Conservation (phyloP, 2,797 vertebrate genomes). For the Crypturellus tataupa region DNA sequence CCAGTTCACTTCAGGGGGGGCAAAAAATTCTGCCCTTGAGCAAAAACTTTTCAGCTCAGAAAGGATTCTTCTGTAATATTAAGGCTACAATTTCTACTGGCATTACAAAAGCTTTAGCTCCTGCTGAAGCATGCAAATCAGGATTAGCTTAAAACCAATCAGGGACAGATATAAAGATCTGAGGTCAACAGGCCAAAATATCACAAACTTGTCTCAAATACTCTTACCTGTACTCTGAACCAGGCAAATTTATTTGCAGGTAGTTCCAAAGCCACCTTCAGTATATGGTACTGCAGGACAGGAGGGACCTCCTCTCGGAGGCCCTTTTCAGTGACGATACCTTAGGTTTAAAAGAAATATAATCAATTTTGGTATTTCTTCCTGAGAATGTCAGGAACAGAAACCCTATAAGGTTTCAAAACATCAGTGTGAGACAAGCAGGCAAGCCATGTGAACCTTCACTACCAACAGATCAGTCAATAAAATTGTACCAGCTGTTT, state of each 20-base stretch:
- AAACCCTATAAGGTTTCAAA: not conserved
- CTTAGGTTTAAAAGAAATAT: constrained; percentile 69
- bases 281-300: constrained; percentile 91
- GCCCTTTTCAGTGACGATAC: constrained; percentile 90
- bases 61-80: not conserved
- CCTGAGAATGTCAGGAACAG: not conserved
- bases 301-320: constrained; percentile 86
- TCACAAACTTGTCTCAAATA: not conserved
- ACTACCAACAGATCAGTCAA: not conserved
- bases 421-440: not conserved
- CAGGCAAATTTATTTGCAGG: constrained; percentile 95
- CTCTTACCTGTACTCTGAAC: constrained; percentile 90
- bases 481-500: not conserved
- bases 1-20: not conserved
- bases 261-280: constrained; percentile 94
- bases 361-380: not conserved
- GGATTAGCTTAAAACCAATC: not conserved
- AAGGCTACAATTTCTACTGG: not conserved
- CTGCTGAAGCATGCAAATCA: not conserved
- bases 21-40: not conserved
- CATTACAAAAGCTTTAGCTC: not conserved
- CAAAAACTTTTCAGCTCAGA: not conserved
- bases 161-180: not conserved
- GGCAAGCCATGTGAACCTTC: not conserved
- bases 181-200: not conserved